phyloP scores from a whole-genome alignment of 2,113 vertebrate species.

The Eira barbara region DNA sequence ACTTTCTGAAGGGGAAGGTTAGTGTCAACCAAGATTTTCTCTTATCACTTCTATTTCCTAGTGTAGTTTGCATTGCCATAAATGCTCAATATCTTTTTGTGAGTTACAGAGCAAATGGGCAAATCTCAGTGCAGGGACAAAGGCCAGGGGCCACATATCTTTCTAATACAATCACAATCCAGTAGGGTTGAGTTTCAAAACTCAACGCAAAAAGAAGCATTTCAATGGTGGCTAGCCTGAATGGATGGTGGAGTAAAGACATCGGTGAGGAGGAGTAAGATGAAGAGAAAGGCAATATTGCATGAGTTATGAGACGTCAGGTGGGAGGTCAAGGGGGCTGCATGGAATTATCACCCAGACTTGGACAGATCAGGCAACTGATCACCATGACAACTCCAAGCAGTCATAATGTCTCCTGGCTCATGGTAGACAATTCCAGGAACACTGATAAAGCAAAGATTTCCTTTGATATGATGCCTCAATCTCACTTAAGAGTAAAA shows the following conservation, averaged over 20 bases:
- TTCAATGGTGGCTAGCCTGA: neutral
- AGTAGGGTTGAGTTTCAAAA: neutral
- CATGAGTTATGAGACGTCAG: neutral
- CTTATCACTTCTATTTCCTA: neutral
- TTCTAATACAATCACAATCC: neutral
- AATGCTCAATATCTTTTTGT: neutral
- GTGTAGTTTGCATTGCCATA: neutral
- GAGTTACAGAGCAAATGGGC: neutral
- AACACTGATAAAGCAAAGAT: neutral
- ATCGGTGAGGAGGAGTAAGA: accelerated
- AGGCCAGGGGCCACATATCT: neutral
- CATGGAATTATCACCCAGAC: accelerated
- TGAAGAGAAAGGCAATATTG: neutral
- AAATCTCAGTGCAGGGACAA: neutral
- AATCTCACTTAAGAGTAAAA: neutral
- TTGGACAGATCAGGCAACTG: neutral
- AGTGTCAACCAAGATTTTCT: neutral
- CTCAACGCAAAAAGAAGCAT: neutral
- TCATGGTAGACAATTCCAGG: neutral
- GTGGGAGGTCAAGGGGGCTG: neutral
- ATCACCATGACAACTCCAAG: neutral
- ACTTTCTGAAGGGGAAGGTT: neutral
- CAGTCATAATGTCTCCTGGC: neutral
- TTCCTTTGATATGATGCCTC: neutral
- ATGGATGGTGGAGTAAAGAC: neutral